Base-by-base conservation (phyloP, 1,140 invertebrate species). In the Drosophila mojavensis region DNA sequence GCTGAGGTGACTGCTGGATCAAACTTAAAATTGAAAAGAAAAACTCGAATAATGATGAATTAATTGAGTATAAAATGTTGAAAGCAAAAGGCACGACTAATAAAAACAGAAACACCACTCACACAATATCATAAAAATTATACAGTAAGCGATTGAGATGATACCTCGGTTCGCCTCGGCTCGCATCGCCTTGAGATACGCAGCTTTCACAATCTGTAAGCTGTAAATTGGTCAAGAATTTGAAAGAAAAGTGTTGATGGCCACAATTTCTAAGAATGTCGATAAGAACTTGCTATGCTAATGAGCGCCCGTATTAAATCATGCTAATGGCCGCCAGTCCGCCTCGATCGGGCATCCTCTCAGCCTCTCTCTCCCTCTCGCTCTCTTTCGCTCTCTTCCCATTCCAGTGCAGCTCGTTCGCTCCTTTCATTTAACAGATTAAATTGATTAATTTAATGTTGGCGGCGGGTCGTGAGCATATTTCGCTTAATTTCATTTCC, bases 371-470 rank as follows among this genome's bases (percentile, higher is more conserved):
- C 26, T 50, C 17, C 24, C 36, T 17, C 28, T 45, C 36, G 11
- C 36, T 13, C 36, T 11, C 1, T 10, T 3, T 11, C 36, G 11
- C 36, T 7, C 17, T 36, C 30, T n/a, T 15, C 15, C 5, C 36
- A n/a, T 13, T 9, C 47, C n/a, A 55, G 48, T 4, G 13, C 47
- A 30, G 17, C 24, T 33, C n/a, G 15, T 30, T 9, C 48, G 28
- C 7, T 41, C 10, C 59, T 69, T 59, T 59, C 43, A 77, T 74
- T 79, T 70, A 79, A 79, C 58, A 69, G 82, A 79, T 90, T 83
- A 90, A 90, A 90, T 90, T 90, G 86, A 90, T 90, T 90, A 90
- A 90, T 90, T 90, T 67, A 80, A 90, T 90, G 77, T 71, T 71
- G 84, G 50, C 73, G 54, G 51, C 73, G 54, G 51, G 81, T 71